Percentiles rank a stretch among this genome's conserved stretches.
These are phyloP conservation scores for Phylloscopus collybita DNA, from an alignment of 2,797 vertebrate genomes.

Conservation along the genomic window DNA sequence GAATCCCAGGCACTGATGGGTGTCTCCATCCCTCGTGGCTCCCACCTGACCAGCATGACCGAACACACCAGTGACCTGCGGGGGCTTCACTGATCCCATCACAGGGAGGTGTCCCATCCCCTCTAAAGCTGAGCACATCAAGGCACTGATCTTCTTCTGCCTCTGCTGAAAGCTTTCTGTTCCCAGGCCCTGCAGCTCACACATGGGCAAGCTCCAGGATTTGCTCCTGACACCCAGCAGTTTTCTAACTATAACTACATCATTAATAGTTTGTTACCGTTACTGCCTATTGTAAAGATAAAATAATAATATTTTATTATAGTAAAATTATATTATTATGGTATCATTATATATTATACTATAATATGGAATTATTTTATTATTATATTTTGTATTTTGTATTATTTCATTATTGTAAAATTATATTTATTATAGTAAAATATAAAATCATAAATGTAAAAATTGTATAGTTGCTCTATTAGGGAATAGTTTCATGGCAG, in stretches of 20 bases:
- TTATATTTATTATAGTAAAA: neutral
- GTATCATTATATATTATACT: neutral
- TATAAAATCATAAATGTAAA: too few species aligned
- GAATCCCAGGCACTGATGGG: neutral
- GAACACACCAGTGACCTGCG: neutral
- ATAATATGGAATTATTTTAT: too few species aligned
- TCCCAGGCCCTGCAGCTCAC: neutral
- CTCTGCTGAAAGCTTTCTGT: neutral
- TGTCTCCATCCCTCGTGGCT: neutral
- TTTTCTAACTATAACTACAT: neutral
- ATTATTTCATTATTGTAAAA: neutral
- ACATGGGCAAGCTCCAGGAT: neutral
- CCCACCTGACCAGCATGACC: neutral
- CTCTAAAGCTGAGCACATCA: neutral
- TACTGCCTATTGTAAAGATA: neutral
- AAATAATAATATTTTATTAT: neutral
- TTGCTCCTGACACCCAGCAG: neutral
- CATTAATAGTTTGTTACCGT: neutral
- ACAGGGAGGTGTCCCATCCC: rapidly evolving
- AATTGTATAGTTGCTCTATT: neutral
- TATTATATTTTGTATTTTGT: too few species aligned
- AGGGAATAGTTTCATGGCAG: neutral
- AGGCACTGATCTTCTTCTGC: neutral
- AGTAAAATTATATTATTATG: neutral
- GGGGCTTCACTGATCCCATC: neutral